Evolutionary conservation across 2,888 invertebrate genomes (phyloP), one percentile per base, ranked within the genome.

Genomic region (Drosophila pseudotalamancana): DNA sequence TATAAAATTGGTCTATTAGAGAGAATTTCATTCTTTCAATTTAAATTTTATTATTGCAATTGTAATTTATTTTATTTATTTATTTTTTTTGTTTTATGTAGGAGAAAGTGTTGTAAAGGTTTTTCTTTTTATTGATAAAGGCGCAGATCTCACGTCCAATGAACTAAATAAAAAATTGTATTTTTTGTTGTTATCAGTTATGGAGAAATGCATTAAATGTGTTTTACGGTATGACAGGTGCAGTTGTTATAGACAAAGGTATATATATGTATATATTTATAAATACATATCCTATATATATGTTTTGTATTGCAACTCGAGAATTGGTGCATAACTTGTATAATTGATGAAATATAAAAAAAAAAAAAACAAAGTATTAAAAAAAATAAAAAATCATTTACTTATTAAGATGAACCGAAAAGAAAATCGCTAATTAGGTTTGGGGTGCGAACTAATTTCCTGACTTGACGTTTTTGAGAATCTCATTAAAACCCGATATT

Each of bases 41-140:
- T 56, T 43, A 40, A n/a, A 54, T 53, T 35, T 25, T 23, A 18
- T 14, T 31, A 12, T 11, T 14, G 27, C 27, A 19, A 39, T 31
- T 50, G 31, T 16, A 18, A n/a, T n/a, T n/a, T n/a, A n/a, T 12
- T 29, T 23, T 16, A 23, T 39, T 35, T 53, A 56, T 39, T 31
- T 45, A 6, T 9, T 37, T 2, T 21, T 65, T 43, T 46, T 27
- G 12, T 43, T 46, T 12, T 23, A 16, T 46, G n/a, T 21, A 16
- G 63, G 76, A 35, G 83, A 83, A 76, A 79, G 80, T 62, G 23
- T n/a, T 45, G 29, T 4, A 29, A 56, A 50, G 50, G 37, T 25
- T 6, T n/a, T 4, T 23, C 12, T 11, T 37, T 53, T 65, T 34
- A 48, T 48, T 19, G 29, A 49, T 43, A 48, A 51, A 53, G 77